Conservation (phyloP, 37 sponge, comb jelly and placozoan genomes). For the Petrosia ficiformis region DNA sequence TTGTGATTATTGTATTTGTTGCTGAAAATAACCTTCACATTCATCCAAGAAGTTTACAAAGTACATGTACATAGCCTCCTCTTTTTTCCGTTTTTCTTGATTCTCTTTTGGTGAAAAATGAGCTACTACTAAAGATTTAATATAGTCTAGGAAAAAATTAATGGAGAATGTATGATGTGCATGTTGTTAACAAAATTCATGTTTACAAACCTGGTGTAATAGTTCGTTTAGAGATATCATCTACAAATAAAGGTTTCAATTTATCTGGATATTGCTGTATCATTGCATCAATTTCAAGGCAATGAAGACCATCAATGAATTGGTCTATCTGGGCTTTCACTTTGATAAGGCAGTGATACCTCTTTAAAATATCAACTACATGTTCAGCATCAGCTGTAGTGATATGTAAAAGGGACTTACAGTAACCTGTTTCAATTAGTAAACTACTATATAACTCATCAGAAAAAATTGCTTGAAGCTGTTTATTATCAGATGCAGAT, state of each 20-base stretch:
- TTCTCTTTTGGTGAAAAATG: too few species aligned
- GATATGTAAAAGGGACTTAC: not conserved
- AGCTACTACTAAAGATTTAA: too few species aligned
- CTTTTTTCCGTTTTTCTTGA: too few species aligned
- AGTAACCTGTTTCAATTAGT: not conserved
- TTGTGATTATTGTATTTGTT: not conserved
- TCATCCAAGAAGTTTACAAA: conserved; percentile 51
- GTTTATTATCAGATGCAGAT: conserved; percentile 6
- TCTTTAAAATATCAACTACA: not conserved
- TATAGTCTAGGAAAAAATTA: too few species aligned
- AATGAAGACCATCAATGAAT: not conserved
- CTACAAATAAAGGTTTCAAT: conserved; percentile 24
- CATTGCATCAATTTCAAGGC: not conserved
- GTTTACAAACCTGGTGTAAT: conserved; percentile 15
- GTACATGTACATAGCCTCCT: conserved; percentile 29
- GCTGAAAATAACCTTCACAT: conserved; percentile 19
- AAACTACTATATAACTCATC: not conserved
- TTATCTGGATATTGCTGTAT: conserved; percentile 11
- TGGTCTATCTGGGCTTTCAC: conserved; percentile 16
- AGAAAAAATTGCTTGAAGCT: not conserved
- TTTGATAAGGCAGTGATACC: not conserved
- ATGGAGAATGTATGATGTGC: too few species aligned
- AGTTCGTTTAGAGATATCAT: too few species aligned
- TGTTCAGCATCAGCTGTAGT: not conserved
- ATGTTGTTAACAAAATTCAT: not conserved